A percentile compares a stretch with the other conserved stretches of the same genome.
phyloP scores from a whole-genome alignment of 2,113 vertebrate species.

The Neotragus pygmaeus region DNA sequence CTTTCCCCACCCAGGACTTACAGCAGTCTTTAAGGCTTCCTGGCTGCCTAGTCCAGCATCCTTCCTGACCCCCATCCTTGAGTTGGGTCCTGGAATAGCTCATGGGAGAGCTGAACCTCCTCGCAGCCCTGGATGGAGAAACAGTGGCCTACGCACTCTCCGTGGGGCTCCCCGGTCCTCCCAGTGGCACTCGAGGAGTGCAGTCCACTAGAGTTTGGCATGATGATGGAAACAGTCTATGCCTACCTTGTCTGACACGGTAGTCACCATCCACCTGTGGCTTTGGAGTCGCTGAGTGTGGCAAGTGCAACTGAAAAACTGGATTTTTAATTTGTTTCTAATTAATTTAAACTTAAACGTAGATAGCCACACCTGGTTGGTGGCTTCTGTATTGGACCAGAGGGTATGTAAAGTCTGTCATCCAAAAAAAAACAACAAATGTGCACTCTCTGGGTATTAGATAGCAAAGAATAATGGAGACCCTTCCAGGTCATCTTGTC shows the following conservation, averaged over 20 bases:
- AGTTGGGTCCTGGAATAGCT: neutral
- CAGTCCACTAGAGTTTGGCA: neutral
- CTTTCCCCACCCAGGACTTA: neutral
- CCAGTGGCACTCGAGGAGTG: neutral
- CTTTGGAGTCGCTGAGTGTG: neutral
- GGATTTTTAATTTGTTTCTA: neutral
- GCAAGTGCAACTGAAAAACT: neutral
- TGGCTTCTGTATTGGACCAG: neutral
- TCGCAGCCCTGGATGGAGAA: neutral
- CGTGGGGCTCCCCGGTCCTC: neutral
- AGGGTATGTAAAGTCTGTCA: neutral
- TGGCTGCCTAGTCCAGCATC: neutral
- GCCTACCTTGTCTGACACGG: neutral
- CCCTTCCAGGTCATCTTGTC: neutral
- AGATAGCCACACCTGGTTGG: neutral
- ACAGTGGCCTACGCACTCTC: neutral
- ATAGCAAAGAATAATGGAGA: neutral
- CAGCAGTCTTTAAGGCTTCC: neutral
- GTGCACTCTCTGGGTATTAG: neutral
- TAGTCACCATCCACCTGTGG: neutral
- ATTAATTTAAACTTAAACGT: neutral
- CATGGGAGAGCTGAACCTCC: neutral
- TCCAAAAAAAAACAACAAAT: neutral
- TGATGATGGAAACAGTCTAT: fast-evolving
- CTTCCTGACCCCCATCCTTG: too few relatives aligned